Percentiles rank a stretch among this genome's conserved stretches.
These are phyloP conservation scores for Zelleria hepariella DNA, from an alignment of 2,888 invertebrate species.

Conservation along the genomic window DNA sequence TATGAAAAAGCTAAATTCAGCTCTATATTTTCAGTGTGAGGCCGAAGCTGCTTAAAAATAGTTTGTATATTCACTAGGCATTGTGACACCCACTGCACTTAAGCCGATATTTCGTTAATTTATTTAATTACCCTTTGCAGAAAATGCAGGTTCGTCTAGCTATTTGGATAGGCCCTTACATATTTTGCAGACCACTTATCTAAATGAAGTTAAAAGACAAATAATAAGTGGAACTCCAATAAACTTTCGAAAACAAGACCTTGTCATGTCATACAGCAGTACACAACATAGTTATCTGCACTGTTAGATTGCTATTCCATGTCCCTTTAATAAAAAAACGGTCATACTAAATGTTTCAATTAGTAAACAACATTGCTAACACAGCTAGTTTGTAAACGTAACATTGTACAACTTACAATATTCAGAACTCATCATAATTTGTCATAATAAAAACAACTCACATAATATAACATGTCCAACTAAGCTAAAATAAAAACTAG, in stretches of 20 bases:
- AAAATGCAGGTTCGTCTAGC: no score
- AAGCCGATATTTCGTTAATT: neutral
- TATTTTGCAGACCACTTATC: no score
- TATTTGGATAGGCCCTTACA: no score
- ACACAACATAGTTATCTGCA: no score
- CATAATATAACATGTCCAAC: neutral
- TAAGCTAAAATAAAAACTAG: neutral
- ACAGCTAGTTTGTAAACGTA: constrained; percentile 2
- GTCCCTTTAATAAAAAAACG: neutral
- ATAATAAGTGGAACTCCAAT: no score
- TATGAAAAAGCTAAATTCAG: neutral
- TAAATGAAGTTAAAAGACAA: no score
- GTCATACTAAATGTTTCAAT: neutral
- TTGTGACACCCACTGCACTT: constrained; percentile 1
- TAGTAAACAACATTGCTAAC: neutral
- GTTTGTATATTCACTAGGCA: constrained; percentile 6
- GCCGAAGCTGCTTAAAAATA: constrained; percentile 3
- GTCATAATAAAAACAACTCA: neutral
- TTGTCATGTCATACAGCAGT: no score
- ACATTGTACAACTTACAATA: constrained; percentile 1
- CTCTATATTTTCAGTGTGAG: neutral
- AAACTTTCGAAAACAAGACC: no score
- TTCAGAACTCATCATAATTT: constrained; percentile 1
- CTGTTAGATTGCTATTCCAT: no score
- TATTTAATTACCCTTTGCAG: neutral